Evolutionary conservation across 2,113 vertebrate genomes (phyloP), one percentile per base, ranked within the genome.

Genomic region (Xiphophorus couchianus): DNA sequence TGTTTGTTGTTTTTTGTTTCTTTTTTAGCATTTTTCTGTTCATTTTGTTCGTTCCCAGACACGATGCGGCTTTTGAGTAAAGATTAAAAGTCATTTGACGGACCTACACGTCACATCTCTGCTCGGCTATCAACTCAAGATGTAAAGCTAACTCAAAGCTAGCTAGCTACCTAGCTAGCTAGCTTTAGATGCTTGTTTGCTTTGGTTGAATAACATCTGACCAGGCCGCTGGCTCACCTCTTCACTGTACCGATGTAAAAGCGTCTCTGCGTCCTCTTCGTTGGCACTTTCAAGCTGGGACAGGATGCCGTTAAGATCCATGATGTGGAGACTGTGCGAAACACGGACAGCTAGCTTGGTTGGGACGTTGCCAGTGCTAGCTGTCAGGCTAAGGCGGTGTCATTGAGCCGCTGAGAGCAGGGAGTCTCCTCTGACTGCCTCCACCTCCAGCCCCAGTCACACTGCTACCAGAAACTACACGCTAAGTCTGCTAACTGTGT

Each of bases 251-350:
- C 86, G 85, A 66, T 67, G 84, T 37, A 95, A 79, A 51, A 92
- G 82, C 76, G 66, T 78, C 33, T 92, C 88, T 3, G 77, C 73
- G 10, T 90, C 89, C 60, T 89, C 86, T 5, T 90, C 91, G 74
- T 88, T 85, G 70, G 81, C 83, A 30, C 30, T 67, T 51, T 95
- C 92, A 35, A 95, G 84, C 67, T 90, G 90, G 25, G 88, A 75
- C 33, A 95, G 31, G 44, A 95, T 78, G 29, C 4, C 72, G 10
- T 82, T 90, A 39, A 95, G 63, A 74, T 94, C 94, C 95, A 95
- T 95, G 54, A 25, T 27, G 66, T 29, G 29, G 37, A 37, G 73
- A 35, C n/a, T 37, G 14, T 60, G 39, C 11, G 29, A 60, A 63
- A 64, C 39, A 35, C 29, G 15, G 33, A 9, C 10, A 44, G 51